A percentile compares a stretch with the other conserved stretches of the same genome.
phyloP scores from a whole-genome alignment of 2,797 vertebrate species.

The Coluber constrictor region DNA sequence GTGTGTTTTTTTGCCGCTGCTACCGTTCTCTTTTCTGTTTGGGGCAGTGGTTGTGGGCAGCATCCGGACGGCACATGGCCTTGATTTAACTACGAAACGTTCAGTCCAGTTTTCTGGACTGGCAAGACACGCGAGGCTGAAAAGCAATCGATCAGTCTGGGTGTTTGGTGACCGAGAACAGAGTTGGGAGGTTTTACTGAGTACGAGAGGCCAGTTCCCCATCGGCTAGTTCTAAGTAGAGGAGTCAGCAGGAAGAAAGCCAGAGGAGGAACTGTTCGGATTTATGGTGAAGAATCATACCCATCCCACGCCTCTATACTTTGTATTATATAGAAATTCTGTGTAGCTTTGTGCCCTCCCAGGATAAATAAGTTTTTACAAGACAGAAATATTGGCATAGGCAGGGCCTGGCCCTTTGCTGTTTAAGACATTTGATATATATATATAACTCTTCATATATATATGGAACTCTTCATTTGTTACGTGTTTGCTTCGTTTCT shows the following conservation, averaged over 20 bases:
- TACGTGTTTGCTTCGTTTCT: background rate
- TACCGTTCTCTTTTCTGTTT: background rate
- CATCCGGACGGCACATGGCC: background rate
- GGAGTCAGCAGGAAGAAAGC: background rate
- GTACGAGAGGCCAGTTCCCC: no score
- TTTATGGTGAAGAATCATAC: background rate
- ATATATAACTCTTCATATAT: no score
- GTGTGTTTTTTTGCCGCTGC: background rate
- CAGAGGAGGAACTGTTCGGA: no score
- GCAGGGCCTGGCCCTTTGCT: no score
- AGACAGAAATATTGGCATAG: background rate
- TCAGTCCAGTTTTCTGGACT: background rate
- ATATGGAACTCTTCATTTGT: background rate
- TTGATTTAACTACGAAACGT: background rate
- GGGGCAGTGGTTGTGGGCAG: background rate
- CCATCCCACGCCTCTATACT: background rate
- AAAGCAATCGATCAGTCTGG: background rate
- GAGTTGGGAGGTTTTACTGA: background rate
- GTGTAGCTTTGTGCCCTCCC: background rate
- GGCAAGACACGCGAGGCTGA: background rate
- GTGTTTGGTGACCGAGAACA: background rate
- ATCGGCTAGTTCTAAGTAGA: background rate
- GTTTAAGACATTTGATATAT: background rate
- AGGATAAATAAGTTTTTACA: background rate
- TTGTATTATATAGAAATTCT: background rate